Conservation (phyloP, 2,888 invertebrate genomes). For the Leptogaster cylindrica region DNA sequence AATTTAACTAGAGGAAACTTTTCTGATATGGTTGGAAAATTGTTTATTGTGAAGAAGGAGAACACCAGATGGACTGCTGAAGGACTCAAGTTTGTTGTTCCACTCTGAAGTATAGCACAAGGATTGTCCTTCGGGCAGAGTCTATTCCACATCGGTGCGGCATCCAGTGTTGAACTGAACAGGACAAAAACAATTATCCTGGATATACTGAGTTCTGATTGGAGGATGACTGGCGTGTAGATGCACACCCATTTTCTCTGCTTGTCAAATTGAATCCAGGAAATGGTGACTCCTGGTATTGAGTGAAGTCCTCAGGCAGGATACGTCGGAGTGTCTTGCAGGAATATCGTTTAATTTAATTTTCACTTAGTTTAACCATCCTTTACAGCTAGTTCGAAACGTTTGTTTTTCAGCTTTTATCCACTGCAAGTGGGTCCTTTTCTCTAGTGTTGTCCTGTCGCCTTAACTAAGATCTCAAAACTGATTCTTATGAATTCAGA, state of each 20-base stretch:
- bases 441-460: too few relatives aligned
- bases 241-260: background rate
- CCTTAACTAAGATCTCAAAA: too few relatives aligned
- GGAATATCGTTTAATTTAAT: background rate
- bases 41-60: too few relatives aligned
- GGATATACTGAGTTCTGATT: background rate
- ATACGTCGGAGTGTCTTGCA: background rate
- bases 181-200: background rate
- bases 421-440: too few relatives aligned
- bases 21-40: too few relatives aligned
- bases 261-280: slow-evolving; percentile 2
- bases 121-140: too few relatives aligned
- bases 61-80: too few relatives aligned
- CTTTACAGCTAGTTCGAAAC: background rate
- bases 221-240: background rate
- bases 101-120: too few relatives aligned
- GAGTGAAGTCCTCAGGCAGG: background rate
- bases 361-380: slow-evolving; percentile 13
- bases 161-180: background rate
- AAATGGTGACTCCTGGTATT: background rate
- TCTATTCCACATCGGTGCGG: background rate
- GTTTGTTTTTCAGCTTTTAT: slow-evolving; percentile 15
- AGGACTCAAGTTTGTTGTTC: too few relatives aligned
- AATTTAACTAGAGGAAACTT: too few relatives aligned
- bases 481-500: too few relatives aligned